Evolutionary conservation across 2,113 vertebrate genomes (phyloP).

Genomic region (Sphyrna mokarran): DNA sequence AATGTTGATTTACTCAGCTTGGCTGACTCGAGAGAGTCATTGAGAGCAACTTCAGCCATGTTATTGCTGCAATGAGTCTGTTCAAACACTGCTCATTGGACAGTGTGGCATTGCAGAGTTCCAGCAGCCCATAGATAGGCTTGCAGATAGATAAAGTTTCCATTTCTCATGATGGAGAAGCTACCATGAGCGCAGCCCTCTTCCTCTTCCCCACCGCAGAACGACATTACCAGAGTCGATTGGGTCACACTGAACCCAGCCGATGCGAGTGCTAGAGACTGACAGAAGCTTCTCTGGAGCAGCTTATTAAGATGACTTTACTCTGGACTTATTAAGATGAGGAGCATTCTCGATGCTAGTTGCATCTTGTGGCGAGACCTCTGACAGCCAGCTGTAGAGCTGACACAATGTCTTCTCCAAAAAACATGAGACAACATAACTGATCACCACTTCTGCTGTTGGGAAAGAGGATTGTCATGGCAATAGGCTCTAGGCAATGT

Average conservation of each 20-base stretch:
- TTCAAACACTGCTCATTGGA: neutral
- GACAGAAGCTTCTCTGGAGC: neutral
- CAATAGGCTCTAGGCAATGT: neutral
- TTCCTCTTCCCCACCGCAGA: neutral
- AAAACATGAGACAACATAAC: neutral
- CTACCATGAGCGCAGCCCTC: neutral
- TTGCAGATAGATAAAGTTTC: neutral
- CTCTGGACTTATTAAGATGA: neutral
- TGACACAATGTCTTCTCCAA: neutral
- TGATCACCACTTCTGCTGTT: neutral
- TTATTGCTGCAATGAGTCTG: neutral
- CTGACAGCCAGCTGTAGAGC: neutral
- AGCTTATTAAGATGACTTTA: too few species aligned
- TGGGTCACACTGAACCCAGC: neutral
- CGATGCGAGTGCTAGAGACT: neutral
- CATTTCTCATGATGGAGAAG: neutral
- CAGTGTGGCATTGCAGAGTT: neutral
- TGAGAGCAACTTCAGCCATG: neutral
- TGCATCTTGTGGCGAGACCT: neutral
- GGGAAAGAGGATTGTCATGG: neutral
- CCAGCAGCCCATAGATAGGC: neutral
- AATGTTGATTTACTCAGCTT: neutral
- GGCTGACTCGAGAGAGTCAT: neutral
- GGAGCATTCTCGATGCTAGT: neutral
- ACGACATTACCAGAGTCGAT: neutral